phyloP scores from a whole-genome alignment of 2,888 invertebrate genomes.

The Ceratothoa steindachneri region DNA sequence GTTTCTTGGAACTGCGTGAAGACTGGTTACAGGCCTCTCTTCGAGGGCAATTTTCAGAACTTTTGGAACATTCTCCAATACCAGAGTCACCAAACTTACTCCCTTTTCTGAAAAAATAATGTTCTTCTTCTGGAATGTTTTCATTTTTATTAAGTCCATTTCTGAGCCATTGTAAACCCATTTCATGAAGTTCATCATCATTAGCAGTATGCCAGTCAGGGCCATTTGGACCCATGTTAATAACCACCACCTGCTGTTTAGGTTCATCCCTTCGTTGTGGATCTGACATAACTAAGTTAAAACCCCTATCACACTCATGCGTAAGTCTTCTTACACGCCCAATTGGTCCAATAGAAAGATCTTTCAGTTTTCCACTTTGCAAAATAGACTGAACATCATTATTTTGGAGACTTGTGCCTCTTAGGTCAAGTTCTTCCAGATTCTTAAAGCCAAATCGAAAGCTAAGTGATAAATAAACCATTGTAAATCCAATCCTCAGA shows the following conservation, averaged over 20 bases:
- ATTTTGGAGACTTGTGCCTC: conserved; percentile 44
- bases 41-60: too few species aligned
- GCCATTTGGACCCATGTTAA: conserved; percentile 45
- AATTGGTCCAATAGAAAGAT: conserved; percentile 40
- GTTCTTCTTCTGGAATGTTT: conserved; percentile 11
- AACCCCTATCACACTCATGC: conserved; percentile 6
- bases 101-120: conserved; percentile 19
- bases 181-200: conserved; percentile 41
- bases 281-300: conserved; percentile 43
- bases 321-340: conserved; percentile 32
- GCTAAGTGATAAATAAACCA: conserved; percentile 40
- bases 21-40: too few species aligned
- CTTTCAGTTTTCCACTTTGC: conserved; percentile 32
- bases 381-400: conserved; percentile 39
- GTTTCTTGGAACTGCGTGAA: not conserved
- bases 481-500: conserved; percentile 36
- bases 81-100: not conserved
- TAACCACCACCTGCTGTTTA: conserved; percentile 42
- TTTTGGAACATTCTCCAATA: conserved; percentile 13
- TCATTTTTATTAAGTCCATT: conserved; percentile 38
- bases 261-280: conserved; percentile 30
- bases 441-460: conserved; percentile 45
- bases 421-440: conserved; percentile 36
- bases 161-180: conserved; percentile 45
- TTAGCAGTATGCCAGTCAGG: conserved; percentile 41